Base-by-base conservation (phyloP, 1,140 invertebrate species). In the Orius laevigatus region DNA sequence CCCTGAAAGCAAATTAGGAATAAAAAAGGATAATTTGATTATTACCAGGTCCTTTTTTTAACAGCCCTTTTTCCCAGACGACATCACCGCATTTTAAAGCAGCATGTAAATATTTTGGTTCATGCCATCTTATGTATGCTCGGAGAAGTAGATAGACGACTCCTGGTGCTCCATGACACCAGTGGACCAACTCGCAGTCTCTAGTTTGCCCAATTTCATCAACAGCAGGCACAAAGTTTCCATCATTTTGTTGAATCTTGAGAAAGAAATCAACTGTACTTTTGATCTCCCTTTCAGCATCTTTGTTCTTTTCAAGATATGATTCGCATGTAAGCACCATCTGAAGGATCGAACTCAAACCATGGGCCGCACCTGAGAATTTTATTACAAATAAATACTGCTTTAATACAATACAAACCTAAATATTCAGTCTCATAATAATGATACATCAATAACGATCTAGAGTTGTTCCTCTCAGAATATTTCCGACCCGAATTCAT, bases 111-210 rank as follows among this genome's bases (percentile, higher is more conserved):
- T 84, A 90, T 58, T 77, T 79, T 2, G 74, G 62, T 51, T 88
- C 83, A 51, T 78, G 73, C 64, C 75, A 88, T 2, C 77, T 59
- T 3, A 79, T 58, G 63, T 81, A 88, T 1, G 86, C 84, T 64
- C 79, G 84, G 2, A 82, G 84, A 68, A 90, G 71, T 15, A 88
- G 59, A 60, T 88, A 89, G 6, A 87, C 64, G 2, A 78, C 72
- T 6, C 85, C 83, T 73, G 84, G 78, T 20, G 84, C 84, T 1
- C 87, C 86, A 64, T 90, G 85, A 65, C 86, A 91, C 85, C 85
- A 90, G 59, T 91, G 86, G 3, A 90, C 73, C 2, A 90, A 59
- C 52, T 84, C 77, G n/a, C n/a, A n/a, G 12, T 58, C 55, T 18
- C 63, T 60, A 2, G 67, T 65, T 5, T 61, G 55, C 18, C 57